phyloP scores from a whole-genome alignment of 1,140 invertebrate species.

The Lordiphosa stackelbergi region DNA sequence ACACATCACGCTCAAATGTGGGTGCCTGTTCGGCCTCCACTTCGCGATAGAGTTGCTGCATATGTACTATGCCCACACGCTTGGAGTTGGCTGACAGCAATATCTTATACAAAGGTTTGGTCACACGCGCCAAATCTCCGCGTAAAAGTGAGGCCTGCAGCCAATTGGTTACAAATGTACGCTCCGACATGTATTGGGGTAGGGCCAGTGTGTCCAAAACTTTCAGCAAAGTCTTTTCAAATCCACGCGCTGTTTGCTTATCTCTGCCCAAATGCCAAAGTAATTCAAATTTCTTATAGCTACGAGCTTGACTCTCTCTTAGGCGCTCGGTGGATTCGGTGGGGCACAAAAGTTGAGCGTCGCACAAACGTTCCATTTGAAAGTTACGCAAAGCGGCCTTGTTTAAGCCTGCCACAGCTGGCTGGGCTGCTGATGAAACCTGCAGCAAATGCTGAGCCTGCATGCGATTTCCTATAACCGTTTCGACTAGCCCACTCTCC shows the following conservation, averaged over 20 bases:
- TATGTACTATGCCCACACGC: slow-evolving; percentile 90
- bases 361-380: slow-evolving; percentile 56
- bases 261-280: slow-evolving; percentile 90
- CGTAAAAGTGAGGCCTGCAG: slow-evolving; percentile 81
- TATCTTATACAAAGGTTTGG: slow-evolving; percentile 88
- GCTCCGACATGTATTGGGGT: slow-evolving; percentile 71
- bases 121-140: slow-evolving; percentile 86
- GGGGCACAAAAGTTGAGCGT: slow-evolving; percentile 68
- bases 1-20: slow-evolving; percentile 81
- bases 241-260: slow-evolving; percentile 77
- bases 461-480: slow-evolving; percentile 70
- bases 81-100: slow-evolving; percentile 89
- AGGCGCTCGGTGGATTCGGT: slow-evolving; percentile 48
- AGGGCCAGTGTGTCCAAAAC: slow-evolving; percentile 67
- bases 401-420: background rate
- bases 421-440: slow-evolving; percentile 18
- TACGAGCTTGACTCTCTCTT: slow-evolving; percentile 79
- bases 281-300: slow-evolving; percentile 86
- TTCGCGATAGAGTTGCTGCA: slow-evolving; percentile 86
- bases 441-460: slow-evolving; percentile 64
- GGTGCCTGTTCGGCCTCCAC: slow-evolving; percentile 77
- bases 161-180: slow-evolving; percentile 77
- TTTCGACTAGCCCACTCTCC: slow-evolving; percentile 73
- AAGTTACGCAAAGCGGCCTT: slow-evolving; percentile 40
- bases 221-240: slow-evolving; percentile 72